Percentiles rank a stretch among this genome's conserved stretches.
Evolutionary conservation across 2,113 vertebrate species (phyloP).

Genomic region (Cochlearius cochlearius): DNA sequence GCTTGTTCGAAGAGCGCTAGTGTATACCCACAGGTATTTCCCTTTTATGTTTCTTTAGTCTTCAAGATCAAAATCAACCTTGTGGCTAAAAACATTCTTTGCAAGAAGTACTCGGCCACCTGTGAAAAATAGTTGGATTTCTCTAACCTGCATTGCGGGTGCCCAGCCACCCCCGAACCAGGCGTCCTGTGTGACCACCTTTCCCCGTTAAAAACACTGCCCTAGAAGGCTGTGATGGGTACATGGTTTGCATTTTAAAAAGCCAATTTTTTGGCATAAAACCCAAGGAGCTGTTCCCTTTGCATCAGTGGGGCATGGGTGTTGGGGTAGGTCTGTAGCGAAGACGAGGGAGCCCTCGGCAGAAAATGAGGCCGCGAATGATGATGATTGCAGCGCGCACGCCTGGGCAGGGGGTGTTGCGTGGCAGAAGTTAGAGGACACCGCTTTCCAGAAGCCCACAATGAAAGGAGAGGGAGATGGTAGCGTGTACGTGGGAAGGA

Average conservation of each 20-base stretch:
- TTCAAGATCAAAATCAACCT: conserved; percentile 41
- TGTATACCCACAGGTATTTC: not conserved
- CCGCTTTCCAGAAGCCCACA: not conserved
- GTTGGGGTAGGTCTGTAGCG: fast-evolving
- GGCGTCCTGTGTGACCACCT: not conserved
- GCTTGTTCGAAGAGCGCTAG: not conserved
- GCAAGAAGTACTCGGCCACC: not conserved
- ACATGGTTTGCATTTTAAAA: not conserved
- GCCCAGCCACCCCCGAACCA: not conserved
- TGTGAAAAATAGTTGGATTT: not conserved
- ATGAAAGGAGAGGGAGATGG: not conserved
- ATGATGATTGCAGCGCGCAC: fast-evolving
- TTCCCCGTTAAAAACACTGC: not conserved
- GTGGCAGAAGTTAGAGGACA: not conserved
- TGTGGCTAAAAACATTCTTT: not conserved
- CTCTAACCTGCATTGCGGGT: not conserved
- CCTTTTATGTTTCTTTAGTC: conserved; percentile 23
- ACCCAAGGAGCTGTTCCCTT: not conserved
- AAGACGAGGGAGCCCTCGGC: fast-evolving
- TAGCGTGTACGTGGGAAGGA: fast-evolving
- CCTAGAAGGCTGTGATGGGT: not conserved
- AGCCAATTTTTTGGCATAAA: fast-evolving
- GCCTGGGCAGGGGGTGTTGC: not conserved
- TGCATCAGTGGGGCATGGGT: fast-evolving
- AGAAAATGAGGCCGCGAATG: fast-evolving